Percentiles rank a stretch among this genome's conserved stretches.
These are phyloP conservation scores for Agraylea sexmaculata DNA, from an alignment of 1,140 invertebrate species.

Conservation along the genomic window DNA sequence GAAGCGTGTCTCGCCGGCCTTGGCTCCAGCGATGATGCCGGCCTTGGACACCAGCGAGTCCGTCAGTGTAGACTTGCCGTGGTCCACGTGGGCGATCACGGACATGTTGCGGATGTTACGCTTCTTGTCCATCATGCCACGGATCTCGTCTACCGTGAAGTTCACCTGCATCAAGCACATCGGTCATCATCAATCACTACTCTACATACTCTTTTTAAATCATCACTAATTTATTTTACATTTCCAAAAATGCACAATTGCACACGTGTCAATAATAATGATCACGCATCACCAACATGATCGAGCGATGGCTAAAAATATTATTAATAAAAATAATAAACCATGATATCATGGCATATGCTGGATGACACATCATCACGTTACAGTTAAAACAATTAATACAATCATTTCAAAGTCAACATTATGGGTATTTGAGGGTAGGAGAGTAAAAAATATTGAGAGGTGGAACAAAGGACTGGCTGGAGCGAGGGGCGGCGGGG, in stretches of 20 bases:
- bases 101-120: slow-evolving; percentile 99
- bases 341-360: no score
- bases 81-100: slow-evolving; percentile 99
- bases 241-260: slow-evolving; percentile 4
- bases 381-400: no score
- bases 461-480: no score
- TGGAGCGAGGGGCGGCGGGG: no score
- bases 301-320: no score
- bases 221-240: slow-evolving; percentile 6
- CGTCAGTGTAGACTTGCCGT: slow-evolving; percentile 98
- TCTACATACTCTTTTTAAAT: no score
- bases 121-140: slow-evolving; percentile 99
- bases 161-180: slow-evolving; percentile 74
- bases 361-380: no score
- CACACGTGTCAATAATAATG: slow-evolving; percentile 7
- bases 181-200: slow-evolving; percentile 3
- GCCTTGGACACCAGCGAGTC: slow-evolving; percentile 99
- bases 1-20: slow-evolving; percentile 97
- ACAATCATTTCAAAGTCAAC: no score
- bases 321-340: no score
- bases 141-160: slow-evolving; percentile 99
- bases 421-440: no score
- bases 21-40: slow-evolving; percentile 97
- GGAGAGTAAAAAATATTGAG: no score
- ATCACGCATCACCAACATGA: not conserved